Conservation (phyloP, 2,888 invertebrate genomes). For the Amorpha juglandis region DNA sequence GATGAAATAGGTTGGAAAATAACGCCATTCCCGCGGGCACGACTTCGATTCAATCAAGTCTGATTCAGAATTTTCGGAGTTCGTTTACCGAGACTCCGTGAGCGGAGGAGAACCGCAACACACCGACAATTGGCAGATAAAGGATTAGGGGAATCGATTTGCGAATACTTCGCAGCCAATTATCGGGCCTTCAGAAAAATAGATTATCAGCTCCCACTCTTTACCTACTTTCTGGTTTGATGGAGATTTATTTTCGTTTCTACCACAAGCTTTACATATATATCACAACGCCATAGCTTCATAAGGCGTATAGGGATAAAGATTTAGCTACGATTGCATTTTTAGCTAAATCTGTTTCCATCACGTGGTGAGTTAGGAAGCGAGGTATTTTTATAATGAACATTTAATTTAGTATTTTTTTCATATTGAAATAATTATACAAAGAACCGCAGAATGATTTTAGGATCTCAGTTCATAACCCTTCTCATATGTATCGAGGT, state of each 20-base stretch:
- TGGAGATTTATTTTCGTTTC: not conserved
- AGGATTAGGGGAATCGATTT: slow-evolving; percentile 25
- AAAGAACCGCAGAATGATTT: too few species aligned
- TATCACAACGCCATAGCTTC: not conserved
- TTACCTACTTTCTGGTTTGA: not conserved
- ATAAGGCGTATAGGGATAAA: not conserved
- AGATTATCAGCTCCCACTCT: not conserved
- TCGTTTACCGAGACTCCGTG: slow-evolving; percentile 67
- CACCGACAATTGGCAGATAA: slow-evolving; percentile 22
- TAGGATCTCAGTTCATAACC: too few species aligned
- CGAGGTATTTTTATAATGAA: too few species aligned
- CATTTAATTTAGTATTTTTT: too few species aligned
- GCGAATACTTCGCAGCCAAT: slow-evolving; percentile 17
- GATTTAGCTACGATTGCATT: too few species aligned
- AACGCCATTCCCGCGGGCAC: slow-evolving; percentile 77
- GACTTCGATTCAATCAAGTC: slow-evolving; percentile 80
- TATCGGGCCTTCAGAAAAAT: slow-evolving; percentile 3
- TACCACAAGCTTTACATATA: not conserved
- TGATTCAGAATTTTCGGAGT: slow-evolving; percentile 81
- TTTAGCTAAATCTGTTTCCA: too few species aligned
- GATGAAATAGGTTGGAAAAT: slow-evolving; percentile 81
- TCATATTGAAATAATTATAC: too few species aligned
- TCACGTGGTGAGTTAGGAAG: too few species aligned
- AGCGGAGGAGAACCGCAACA: slow-evolving; percentile 17
- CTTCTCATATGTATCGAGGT: too few species aligned